phyloP scores from a whole-genome alignment of 1,140 invertebrate genomes.

The Ceratoteleas bidentatus region DNA sequence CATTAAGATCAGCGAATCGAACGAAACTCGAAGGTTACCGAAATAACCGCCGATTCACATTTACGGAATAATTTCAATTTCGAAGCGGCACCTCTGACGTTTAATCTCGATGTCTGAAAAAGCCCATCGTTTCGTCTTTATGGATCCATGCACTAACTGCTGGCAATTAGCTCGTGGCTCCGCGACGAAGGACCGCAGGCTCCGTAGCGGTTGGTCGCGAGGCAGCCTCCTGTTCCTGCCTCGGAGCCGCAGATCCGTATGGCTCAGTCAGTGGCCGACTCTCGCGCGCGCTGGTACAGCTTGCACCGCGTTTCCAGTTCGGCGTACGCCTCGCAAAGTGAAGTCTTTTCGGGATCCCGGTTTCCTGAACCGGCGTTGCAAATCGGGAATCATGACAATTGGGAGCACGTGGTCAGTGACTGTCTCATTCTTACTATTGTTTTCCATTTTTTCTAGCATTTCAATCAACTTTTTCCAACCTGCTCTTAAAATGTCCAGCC shows the following conservation, averaged over 20 bases:
- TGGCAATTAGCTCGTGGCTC: constrained; percentile 58
- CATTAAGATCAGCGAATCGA: no score
- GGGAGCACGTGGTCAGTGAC: constrained; percentile 77
- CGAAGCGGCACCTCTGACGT: neutral
- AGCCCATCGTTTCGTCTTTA: constrained; percentile 19
- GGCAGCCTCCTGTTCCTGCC: constrained; percentile 69
- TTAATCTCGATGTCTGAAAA: constrained; percentile 12
- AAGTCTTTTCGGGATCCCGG: constrained; percentile 45
- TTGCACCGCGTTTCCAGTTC: constrained; percentile 60
- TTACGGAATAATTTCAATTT: neutral
- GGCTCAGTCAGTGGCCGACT: constrained; percentile 79
- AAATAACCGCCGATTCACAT: neutral
- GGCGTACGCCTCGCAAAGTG: constrained; percentile 38
- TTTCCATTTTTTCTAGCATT: no score
- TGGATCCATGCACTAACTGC: constrained; percentile 27
- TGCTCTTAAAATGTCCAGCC: no score
- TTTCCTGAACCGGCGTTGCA: constrained; percentile 55
- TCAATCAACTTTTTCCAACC: no score
- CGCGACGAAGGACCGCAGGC: constrained; percentile 72
- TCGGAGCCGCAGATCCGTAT: constrained; percentile 65
- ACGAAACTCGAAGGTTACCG: no score
- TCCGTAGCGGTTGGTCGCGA: constrained; percentile 58
- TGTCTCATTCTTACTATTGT: no score
- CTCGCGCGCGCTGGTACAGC: constrained; percentile 76
- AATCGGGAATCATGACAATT: constrained; percentile 72